Evolutionary conservation across 2,113 vertebrate species (phyloP), one percentile per base, ranked within the genome.

Genomic region (Tursiops truncatus): DNA sequence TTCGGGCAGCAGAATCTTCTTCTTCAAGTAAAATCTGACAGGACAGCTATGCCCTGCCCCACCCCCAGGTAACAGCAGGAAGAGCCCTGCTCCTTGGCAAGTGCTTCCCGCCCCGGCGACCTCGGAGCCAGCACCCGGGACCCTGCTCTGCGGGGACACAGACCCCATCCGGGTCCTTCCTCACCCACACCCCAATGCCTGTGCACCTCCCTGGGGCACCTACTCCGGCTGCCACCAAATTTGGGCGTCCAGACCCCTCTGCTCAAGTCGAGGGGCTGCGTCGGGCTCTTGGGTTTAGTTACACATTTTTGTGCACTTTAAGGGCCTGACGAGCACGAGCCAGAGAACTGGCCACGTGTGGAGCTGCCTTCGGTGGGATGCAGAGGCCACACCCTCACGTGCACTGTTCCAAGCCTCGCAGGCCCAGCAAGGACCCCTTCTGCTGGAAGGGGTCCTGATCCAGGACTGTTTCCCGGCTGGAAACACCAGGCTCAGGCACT

Each of bases 281-380:
- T 23, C 1, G 0, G 3, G 56, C 71, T 36, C 36, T 4, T 11
- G 2, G 0, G 33, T 14, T 28, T 10, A 25, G 53, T 36, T 1
- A 36, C 23, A 63, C 31, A 1, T 8, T 8, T 36, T 1, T 38
- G 73, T 1, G 28, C 11, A 18, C 21, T 20, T 18, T 0, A 8
- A 26, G 0, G 8, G 76, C 8, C 7, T 0, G 0, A 2, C 0
- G 18, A 25, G 67, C 2, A 2, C 13, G 41, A 20, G 8, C 28
- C 15, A 38, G 76, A 10, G 74, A 36, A 18, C 10, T 1, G 14
- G 26, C 18, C 20, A 1, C 18, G 1, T 1, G 25, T 6, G 74
- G 36, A 23, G 3, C 18, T 5, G 26, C 33, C 63, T 20, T 6
- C 0, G 53, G 14, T 3, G 53, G 76, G 14, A 20, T 0, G 17